Evolutionary conservation across 2,888 invertebrate genomes (phyloP), one percentile per base, ranked within the genome.

Genomic region (Pristionchus japonicus): DNA sequence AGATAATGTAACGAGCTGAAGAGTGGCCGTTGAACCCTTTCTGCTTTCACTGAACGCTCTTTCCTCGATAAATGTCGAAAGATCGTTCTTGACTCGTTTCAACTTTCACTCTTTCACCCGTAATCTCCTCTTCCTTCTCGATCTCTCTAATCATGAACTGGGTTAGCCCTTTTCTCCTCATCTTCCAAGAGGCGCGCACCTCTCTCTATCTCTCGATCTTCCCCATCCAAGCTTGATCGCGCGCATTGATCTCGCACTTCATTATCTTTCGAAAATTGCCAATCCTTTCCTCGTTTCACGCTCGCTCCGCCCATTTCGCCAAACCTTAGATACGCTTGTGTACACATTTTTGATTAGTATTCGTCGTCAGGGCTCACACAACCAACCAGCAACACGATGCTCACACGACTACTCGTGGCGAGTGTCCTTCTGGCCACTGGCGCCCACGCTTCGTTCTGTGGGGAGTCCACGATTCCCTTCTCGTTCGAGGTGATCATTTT

Each of bases 401-500:
- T 86, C 13, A 31, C 20, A 15, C 43, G 67, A 31, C 34, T 67
- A 34, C n/a, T 70, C 7, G 86, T 70, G 27, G 31, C 70, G 43
- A 6, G 47, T 17, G 31, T 34, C 4, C 43, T 87, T n/a, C 20
- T 70, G 3, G 47, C 88, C 27, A 20, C 88, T 43, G 27, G 64
- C 52, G 87, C 88, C 49, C 86, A 34, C 49, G 89, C 90, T 3
- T 91, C 91, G 4, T 91, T 80, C 88, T 92, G 92, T 88, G 92
- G 92, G 80, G 90, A 91, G 43, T 90, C 92, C 1, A 88, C 90
- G 3, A 91, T 92, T 74, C 92, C 92, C n/a, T 92, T 85, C 88
- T 91, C 91, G 87, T 90, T 92, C 43, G 91, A 92, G 90, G 92
- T 92, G n/a, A 74, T 87, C 15, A 6, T 13, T 23, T 40, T n/a